These are phyloP conservation scores for Dicaeum eximium DNA, from an alignment of 2,113 vertebrate genomes.

Conservation along the genomic window DNA sequence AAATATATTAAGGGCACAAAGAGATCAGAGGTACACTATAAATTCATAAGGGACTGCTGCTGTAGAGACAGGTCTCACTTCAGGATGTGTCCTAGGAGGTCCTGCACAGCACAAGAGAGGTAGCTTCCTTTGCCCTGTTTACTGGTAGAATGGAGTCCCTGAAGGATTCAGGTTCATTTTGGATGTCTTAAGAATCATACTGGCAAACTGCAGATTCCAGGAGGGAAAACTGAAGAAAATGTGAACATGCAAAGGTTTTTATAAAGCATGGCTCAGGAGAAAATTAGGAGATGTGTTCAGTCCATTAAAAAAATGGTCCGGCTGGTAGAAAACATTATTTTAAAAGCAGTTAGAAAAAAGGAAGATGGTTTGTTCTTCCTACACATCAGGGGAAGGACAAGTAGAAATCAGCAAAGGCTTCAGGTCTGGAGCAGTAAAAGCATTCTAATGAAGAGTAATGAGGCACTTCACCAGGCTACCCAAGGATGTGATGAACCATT, in stretches of 20 bases:
- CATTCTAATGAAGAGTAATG: constrained; percentile 47
- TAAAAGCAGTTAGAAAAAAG: not conserved
- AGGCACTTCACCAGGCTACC: constrained; percentile 17
- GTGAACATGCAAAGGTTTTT: not conserved
- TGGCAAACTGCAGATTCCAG: not conserved
- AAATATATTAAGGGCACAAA: not conserved
- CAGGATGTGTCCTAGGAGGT: not conserved
- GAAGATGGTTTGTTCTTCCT: not conserved
- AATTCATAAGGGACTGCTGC: not conserved
- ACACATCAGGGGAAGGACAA: not conserved
- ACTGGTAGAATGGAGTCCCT: not conserved
- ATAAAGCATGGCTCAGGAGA: not conserved
- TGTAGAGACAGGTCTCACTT: not conserved
- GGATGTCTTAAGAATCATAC: not conserved
- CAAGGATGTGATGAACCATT: constrained; percentile 30
- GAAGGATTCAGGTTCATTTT: not conserved
- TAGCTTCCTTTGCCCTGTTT: not conserved
- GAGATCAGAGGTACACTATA: not conserved
- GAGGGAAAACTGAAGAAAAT: not conserved
- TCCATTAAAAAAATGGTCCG: not conserved
- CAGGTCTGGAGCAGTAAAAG: not conserved
- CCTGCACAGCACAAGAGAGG: not conserved
- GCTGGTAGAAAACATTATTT: not conserved
- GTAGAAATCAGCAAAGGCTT: not conserved
- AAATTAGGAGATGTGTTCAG: not conserved